Conservation (phyloP, 2,888 invertebrate genomes). For the Brachyptera risi region DNA sequence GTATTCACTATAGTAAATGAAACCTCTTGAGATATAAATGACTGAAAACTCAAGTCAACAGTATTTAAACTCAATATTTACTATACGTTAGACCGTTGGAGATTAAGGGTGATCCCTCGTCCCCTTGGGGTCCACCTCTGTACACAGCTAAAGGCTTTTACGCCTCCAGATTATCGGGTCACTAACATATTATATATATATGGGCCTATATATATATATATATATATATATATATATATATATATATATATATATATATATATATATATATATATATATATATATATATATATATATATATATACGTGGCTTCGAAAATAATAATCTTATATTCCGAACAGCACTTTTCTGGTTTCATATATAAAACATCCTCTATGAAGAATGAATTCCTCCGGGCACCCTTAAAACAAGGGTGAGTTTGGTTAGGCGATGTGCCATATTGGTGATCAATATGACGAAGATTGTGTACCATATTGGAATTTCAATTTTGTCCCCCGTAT, state of each 20-base stretch:
- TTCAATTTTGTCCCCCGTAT: background rate
- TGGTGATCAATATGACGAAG: slow-evolving; percentile 6
- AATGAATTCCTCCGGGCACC: background rate
- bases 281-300: too few relatives aligned
- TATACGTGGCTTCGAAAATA: too few relatives aligned
- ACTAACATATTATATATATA: slow-evolving; percentile 3
- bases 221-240: too few relatives aligned
- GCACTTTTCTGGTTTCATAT: background rate
- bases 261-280: too few relatives aligned
- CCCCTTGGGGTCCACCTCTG: background rate
- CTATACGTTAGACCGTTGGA: background rate
- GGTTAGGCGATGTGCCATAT: slow-evolving; percentile 6
- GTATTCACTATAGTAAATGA: too few relatives aligned
- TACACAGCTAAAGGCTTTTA: too few relatives aligned
- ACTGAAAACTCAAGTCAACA: background rate
- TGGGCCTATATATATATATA: too few relatives aligned
- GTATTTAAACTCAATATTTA: background rate
- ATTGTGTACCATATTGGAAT: slow-evolving; percentile 6
- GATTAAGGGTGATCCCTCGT: too few relatives aligned
- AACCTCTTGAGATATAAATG: too few relatives aligned
- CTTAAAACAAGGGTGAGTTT: background rate
- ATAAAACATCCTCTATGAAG: background rate
- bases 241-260: too few relatives aligned
- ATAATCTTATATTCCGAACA: background rate
- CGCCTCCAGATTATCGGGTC: background rate